phyloP scores from a whole-genome alignment of 2,888 invertebrate genomes.

The Vanessa cardui region DNA sequence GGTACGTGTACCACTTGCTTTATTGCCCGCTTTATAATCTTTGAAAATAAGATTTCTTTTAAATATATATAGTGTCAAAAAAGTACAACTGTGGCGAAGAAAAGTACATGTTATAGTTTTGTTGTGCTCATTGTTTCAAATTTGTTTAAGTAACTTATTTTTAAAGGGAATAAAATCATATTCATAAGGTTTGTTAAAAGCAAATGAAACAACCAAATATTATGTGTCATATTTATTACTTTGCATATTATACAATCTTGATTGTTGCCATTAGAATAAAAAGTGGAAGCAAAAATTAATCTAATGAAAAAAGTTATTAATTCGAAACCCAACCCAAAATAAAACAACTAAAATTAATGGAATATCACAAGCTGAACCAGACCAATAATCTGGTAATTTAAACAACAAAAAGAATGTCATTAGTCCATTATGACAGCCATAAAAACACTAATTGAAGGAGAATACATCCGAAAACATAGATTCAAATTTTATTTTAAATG shows the following conservation, averaged over 20 bases:
- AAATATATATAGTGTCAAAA: no score
- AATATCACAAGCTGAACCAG: conserved; percentile 43
- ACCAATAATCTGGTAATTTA: conserved; percentile 17
- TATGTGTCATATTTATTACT: conserved; percentile 53
- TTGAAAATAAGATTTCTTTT: no score
- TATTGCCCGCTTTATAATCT: neutral
- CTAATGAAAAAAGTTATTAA: conserved; percentile 32
- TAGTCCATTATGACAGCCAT: no score
- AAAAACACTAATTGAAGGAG: neutral
- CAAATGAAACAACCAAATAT: conserved; percentile 37
- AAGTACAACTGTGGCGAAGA: no score
- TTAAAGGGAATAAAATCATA: neutral
- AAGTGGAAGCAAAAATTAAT: conserved; percentile 39
- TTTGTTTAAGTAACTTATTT: neutral
- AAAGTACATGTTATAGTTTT: neutral
- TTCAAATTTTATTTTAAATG: conserved; percentile 4
- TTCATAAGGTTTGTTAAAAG: neutral
- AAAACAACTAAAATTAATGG: conserved; percentile 39
- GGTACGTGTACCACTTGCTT: neutral
- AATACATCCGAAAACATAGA: conserved; percentile 15
- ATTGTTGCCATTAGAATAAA: conserved; percentile 48
- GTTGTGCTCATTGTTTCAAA: neutral
- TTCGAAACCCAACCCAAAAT: conserved; percentile 41
- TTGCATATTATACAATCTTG: conserved; percentile 65
- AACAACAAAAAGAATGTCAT: neutral